phyloP scores from a whole-genome alignment of 2,797 vertebrate genomes.

The Aselliscus stoliczkanus region DNA sequence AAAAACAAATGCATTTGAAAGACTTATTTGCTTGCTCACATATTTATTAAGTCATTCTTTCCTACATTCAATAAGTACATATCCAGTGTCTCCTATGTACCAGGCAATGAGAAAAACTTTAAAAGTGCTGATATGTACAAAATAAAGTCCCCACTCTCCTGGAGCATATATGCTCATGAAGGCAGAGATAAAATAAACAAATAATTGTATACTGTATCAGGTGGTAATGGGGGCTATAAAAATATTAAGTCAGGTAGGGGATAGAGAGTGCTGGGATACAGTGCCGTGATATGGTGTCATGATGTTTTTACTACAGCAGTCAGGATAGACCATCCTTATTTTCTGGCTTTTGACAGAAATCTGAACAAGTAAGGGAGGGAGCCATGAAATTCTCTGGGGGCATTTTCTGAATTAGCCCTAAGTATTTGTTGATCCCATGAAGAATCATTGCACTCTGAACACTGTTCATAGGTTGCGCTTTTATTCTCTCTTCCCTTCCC shows the following conservation, averaged over 20 bases:
- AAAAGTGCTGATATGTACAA: not conserved
- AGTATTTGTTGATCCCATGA: not conserved
- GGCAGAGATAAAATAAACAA: not conserved
- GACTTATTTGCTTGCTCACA: not conserved
- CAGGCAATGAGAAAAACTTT: not conserved
- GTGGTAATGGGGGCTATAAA: not conserved
- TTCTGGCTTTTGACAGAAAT: not conserved
- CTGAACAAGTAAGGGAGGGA: not conserved
- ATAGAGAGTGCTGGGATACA: not conserved
- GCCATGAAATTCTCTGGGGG: not conserved
- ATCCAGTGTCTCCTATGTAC: not conserved
- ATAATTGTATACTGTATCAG: not conserved
- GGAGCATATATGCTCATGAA: not conserved
- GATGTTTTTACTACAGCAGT: not conserved
- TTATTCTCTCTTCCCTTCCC: not conserved
- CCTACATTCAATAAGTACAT: not conserved
- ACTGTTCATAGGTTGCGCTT: not conserved
- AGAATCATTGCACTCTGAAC: not conserved
- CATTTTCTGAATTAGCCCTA: not conserved
- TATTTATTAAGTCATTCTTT: not conserved
- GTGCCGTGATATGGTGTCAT: fast-evolving
- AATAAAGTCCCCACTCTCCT: not conserved
- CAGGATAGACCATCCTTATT: not conserved
- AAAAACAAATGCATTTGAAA: not conserved
- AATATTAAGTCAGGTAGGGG: not conserved